Evolutionary conservation across 1,140 invertebrate species (phyloP).

Genomic region (Drosophila leontia): DNA sequence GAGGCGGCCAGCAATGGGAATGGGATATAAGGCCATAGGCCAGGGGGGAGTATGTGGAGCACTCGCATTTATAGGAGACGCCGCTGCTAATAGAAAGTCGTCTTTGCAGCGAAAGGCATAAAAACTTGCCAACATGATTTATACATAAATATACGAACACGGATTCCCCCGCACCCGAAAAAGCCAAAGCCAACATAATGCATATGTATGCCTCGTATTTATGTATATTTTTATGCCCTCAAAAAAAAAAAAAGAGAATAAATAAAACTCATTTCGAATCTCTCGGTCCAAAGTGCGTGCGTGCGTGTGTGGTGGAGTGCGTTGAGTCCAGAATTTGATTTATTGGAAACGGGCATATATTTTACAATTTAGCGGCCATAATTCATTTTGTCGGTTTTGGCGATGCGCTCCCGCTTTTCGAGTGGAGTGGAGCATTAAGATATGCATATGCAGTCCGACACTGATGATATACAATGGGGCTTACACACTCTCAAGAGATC

Average conservation of each 20-base stretch:
- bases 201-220: constrained; percentile 61
- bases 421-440: constrained; percentile 65
- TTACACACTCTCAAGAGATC: constrained; percentile 25
- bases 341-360: constrained; percentile 80
- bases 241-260: constrained; percentile 2
- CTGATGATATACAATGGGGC: constrained; percentile 31
- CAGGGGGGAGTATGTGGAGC: constrained; percentile 14
- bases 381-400: constrained; percentile 82
- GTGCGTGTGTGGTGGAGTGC: constrained; percentile 14
- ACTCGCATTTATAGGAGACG: constrained; percentile 56
- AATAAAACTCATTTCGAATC: constrained; percentile 72
- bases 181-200: constrained; percentile 52
- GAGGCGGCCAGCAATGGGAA: not conserved
- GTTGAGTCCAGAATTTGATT: constrained; percentile 66
- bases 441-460: constrained; percentile 64
- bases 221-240: constrained; percentile 61
- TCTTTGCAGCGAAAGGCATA: constrained; percentile 67
- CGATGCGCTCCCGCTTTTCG: constrained; percentile 55
- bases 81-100: constrained; percentile 76
- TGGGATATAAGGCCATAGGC: not conserved
- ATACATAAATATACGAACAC: constrained; percentile 72
- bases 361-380: constrained; percentile 84
- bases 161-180: constrained; percentile 39
- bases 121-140: constrained; percentile 83
- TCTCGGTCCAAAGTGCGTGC: constrained; percentile 27